Conservation (phyloP, 2,113 vertebrate species). For the Halichoeres trimaculatus region DNA sequence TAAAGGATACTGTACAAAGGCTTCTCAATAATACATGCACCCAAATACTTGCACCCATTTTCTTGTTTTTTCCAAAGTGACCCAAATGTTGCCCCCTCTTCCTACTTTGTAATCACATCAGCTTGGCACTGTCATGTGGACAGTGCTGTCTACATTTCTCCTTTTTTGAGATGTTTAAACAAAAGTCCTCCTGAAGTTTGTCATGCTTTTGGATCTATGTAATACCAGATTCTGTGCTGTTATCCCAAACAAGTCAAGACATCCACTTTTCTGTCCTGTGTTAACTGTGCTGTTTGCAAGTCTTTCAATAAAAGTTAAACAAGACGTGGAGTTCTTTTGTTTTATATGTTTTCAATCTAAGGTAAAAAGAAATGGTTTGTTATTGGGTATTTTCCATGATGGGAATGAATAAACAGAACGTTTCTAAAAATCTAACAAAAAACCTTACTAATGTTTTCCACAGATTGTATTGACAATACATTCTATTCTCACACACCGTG, state of each 20-base stretch:
- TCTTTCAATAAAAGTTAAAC: constrained; percentile 79
- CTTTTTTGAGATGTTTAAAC: constrained; percentile 38
- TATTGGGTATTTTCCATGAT: no score
- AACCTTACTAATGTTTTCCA: no score
- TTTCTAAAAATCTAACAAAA: no score
- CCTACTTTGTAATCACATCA: constrained; percentile 43
- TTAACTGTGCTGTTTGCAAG: constrained; percentile 77
- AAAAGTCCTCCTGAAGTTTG: constrained; percentile 31
- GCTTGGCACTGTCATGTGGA: constrained; percentile 48
- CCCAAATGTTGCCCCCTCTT: constrained; percentile 19
- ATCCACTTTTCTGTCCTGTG: constrained; percentile 65
- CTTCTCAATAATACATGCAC: constrained; percentile 43
- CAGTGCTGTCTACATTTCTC: constrained; percentile 38
- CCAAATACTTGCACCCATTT: background rate
- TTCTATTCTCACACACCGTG: background rate
- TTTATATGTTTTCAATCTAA: background rate
- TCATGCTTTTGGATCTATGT: constrained; percentile 58
- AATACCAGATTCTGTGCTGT: constrained; percentile 57
- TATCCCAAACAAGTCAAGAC: constrained; percentile 54
- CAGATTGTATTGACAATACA: background rate
- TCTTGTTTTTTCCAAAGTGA: constrained; percentile 5
- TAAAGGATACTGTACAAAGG: constrained; percentile 54
- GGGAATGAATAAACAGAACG: no score
- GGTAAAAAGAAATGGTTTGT: background rate
- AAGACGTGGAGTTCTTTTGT: background rate